Base-by-base conservation (phyloP, 2,888 invertebrate species). In the Lepas anatifera region DNA sequence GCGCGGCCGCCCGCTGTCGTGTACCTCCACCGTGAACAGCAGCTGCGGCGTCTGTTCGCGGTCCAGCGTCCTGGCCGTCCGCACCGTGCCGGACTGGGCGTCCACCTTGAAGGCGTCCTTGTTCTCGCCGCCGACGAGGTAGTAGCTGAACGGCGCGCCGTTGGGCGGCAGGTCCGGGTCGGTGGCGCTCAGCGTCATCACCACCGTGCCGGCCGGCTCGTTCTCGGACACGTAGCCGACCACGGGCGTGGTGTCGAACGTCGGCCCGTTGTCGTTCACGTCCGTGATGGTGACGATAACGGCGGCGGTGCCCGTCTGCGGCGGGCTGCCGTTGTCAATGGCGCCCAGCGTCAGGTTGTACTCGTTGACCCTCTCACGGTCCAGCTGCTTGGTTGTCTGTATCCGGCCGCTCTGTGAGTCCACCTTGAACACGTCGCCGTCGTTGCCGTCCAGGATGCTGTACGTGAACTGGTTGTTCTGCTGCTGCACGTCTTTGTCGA, bases 381-480 rank as follows among this genome's bases (percentile, higher is more conserved):
- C 95, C 71, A 96, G 81, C 63, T 72, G 71, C 50, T 70, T 70
- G 0, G 91, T 79, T 3, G 80, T 89, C 81, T 89, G 89, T 68
- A 95, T 87, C 76, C 89, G 87, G 0, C 95, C 95, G 29, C 86
- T 86, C 77, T 90, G 90, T 0, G 92, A 89, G 81, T 95, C 92
- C 37, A 95, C 87, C 78, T 90, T 92, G 78, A 95, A 95, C 16
- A 88, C 86, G 79, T 92, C 90, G 69, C 89, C 89, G 0, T 84
- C 81, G 77, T 93, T 93, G 2, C 93, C 94, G 63, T 87, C 87
- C 69, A 93, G 88, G 64, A 95, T 91, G 0, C 93, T 92, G 77
- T 92, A 95, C 71, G 89, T 89, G 76, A 95, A 95, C 77, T 93
- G 92, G 79, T 94, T 94, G 77, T 95, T 94, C 77, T 92, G 91